Percentiles rank a stretch among this genome's conserved stretches.
Evolutionary conservation across 2,888 invertebrate species (phyloP).

Genomic region (Clunio marinus): DNA sequence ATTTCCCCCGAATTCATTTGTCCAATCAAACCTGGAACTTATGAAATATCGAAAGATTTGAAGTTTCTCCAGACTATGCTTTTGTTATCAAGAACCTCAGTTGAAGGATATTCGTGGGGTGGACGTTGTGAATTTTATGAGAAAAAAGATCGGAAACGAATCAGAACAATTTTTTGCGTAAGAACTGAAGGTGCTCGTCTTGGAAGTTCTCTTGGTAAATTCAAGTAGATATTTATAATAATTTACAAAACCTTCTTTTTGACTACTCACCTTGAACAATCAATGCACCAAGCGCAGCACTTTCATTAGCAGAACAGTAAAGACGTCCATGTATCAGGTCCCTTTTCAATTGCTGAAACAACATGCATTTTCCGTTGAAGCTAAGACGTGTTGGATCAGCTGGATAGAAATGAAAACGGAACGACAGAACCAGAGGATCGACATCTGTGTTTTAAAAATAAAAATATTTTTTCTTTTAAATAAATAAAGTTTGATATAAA

Average conservation of each 20-base stretch:
- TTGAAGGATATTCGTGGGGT: slow-evolving; percentile 32
- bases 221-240: too few relatives aligned
- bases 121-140: background rate
- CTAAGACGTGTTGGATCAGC: slow-evolving; percentile 88
- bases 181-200: too few relatives aligned
- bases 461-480: background rate
- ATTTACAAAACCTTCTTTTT: too few relatives aligned
- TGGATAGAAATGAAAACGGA: slow-evolving; percentile 97
- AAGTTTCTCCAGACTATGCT: background rate
- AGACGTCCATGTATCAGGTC: slow-evolving; percentile 92
- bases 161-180: too few relatives aligned
- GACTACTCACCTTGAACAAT: slow-evolving; percentile 87
- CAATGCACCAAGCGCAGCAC: slow-evolving; percentile 83
- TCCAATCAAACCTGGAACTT: slow-evolving; percentile 9
- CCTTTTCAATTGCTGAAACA: slow-evolving; percentile 92
- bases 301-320: slow-evolving; percentile 85
- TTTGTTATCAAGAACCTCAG: too few relatives aligned
- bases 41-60: slow-evolving; percentile 12
- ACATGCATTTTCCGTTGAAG: slow-evolving; percentile 91
- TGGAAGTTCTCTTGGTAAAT: too few relatives aligned
- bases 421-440: slow-evolving; percentile 87
- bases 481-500: background rate
- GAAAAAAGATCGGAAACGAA: background rate
- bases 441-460: slow-evolving; percentile 60
- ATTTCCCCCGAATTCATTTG: slow-evolving; percentile 16